Conservation (phyloP, 2,113 vertebrate genomes). For the Phalacrocorax brasilianus region DNA sequence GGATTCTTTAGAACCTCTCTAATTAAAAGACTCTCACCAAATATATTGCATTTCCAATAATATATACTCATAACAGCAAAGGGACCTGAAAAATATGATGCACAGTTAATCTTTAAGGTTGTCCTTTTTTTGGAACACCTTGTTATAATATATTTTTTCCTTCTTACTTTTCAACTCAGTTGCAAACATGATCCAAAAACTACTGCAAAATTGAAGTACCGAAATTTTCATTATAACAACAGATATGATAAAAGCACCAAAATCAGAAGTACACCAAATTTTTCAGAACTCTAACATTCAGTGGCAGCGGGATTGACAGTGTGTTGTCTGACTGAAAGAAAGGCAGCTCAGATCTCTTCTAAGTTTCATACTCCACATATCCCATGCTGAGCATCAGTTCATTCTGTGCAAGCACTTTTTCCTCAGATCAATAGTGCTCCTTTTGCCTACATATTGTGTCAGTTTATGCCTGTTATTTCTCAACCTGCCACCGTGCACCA, state of each 20-base stretch:
- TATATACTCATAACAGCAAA: not conserved
- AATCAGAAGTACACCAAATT: not conserved
- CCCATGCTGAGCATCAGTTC: not conserved
- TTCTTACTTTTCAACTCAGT: not conserved
- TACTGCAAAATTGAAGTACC: not conserved
- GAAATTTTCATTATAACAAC: not conserved
- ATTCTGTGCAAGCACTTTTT: not conserved
- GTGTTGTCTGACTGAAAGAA: not conserved
- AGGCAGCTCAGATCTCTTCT: not conserved
- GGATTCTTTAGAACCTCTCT: not conserved
- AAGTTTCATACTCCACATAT: not conserved
- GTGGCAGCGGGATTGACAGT: not conserved
- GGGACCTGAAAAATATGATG: not conserved
- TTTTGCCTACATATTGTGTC: not conserved
- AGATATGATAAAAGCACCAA: not conserved
- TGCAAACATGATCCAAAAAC: not conserved
- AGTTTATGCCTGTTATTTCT: not conserved
- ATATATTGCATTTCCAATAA: not conserved
- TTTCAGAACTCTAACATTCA: not conserved
- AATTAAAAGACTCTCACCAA: constrained; percentile 6
- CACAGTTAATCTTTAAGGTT: not conserved
- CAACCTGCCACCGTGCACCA: not conserved
- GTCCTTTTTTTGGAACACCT: not conserved
- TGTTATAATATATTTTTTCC: not conserved
- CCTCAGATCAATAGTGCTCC: not conserved